Evolutionary conservation across 92 coral and sea anemone genomes (phyloP), one percentile per base, ranked within the genome.

Genomic region (Actinostola sp.): DNA sequence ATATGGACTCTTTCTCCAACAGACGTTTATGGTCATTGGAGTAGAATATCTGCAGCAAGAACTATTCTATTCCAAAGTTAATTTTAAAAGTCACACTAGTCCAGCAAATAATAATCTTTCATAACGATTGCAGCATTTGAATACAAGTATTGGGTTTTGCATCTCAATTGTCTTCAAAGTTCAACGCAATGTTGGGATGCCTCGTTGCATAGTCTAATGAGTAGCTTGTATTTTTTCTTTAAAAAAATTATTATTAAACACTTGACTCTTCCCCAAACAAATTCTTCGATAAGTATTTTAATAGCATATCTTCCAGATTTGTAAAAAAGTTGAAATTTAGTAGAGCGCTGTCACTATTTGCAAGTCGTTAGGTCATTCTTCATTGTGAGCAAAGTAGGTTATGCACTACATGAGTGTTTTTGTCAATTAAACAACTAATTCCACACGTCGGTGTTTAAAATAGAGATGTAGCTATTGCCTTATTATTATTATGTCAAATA

Each of bases 71-170:
- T 82, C 79, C 44, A 13, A 61, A 66, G 73, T 83, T 82, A 75
- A 80, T 66, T 56, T 82, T 76, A 67, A 70, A 83, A 70, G 88
- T 80, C 73, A 83, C 61, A 77, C 70, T 77, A 60, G 82, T 74
- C 82, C 70, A 63, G 67, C 70, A 75, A 82, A 76, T 38, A 76
- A 69, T 83, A 64, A 67, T 83, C 80, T 74, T 74, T 74, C 80
- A 74, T 46, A 74, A 74, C 61, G 58, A 74, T 60, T 74, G 80
- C 67, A 31, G 70, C 70, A 74, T 74, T 74, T 74, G 70, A 61
- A 61, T 25, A 67, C 72, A 67, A 74, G 62, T 49, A 63, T 46
- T 19, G 34, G 71, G 71, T 74, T 74, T 74, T 62, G 71, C 70
- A 74, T 61, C 46, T 58, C 30, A 64, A 61, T 63, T 48, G 58